A percentile compares a stretch with the other conserved stretches of the same genome.
Evolutionary conservation across 1,140 invertebrate genomes (phyloP).

Genomic region (Panulirus ornatus): DNA sequence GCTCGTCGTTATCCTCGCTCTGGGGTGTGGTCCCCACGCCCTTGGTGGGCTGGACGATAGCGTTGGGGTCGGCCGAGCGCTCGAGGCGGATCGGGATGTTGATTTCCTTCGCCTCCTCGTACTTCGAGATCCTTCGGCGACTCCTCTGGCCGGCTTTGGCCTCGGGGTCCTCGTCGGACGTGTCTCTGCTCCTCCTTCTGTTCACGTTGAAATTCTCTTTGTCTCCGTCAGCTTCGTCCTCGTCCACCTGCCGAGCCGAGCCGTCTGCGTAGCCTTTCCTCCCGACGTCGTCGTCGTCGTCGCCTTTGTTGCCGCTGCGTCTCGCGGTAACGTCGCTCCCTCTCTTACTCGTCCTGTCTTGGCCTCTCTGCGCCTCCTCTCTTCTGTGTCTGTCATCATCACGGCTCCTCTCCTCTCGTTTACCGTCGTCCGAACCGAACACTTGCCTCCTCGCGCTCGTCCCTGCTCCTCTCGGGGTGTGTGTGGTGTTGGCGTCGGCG

Average conservation of each 20-base stretch:
- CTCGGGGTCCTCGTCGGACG: constrained; percentile 31
- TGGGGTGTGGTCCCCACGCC: not conserved
- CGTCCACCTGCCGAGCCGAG: not conserved
- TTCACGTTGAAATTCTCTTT: constrained; percentile 10
- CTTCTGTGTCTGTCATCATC: not conserved
- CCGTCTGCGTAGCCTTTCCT: constrained; percentile 49
- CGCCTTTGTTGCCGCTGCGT: not conserved
- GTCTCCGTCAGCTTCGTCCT: constrained; percentile 1
- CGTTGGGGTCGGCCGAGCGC: not conserved
- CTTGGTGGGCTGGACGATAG: not conserved
- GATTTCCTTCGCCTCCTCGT: constrained; percentile 52
- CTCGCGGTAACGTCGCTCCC: constrained; percentile 15
- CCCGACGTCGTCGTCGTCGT: not conserved
- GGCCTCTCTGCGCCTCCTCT: not conserved
- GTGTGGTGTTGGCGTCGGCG: not conserved
- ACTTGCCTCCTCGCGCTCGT: not conserved
- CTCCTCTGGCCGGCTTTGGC: constrained; percentile 36
- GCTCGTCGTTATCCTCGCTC: not conserved
- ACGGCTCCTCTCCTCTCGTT: not conserved
- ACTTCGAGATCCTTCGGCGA: constrained; percentile 50
- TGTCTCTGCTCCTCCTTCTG: constrained; percentile 33
- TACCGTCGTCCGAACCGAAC: not conserved
- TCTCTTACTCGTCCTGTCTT: constrained; percentile 22
- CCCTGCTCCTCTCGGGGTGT: not conserved
- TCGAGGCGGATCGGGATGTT: constrained; percentile 57